These are phyloP conservation scores for Hyles euphorbiae DNA, from an alignment of 1,140 invertebrate species.

Conservation along the genomic window DNA sequence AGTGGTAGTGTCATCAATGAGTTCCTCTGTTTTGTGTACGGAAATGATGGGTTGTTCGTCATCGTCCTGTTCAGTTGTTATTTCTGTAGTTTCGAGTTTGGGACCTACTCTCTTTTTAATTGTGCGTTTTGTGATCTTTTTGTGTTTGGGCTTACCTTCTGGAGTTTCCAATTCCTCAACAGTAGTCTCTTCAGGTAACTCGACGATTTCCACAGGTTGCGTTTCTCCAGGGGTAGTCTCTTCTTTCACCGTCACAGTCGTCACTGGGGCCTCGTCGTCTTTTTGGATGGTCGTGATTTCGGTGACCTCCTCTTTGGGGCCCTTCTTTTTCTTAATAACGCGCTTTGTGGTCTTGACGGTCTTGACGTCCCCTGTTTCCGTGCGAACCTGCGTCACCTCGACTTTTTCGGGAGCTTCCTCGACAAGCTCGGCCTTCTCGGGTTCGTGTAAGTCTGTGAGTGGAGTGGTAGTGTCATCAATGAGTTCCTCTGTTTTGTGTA, in stretches of 20 bases:
- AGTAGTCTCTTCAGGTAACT: slow-evolving; percentile 50
- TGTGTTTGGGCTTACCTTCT: slow-evolving; percentile 40
- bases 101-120: slow-evolving; percentile 15
- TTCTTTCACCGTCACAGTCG: background rate
- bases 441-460: background rate
- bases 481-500: slow-evolving; percentile 5
- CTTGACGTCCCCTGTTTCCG: background rate
- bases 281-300: background rate
- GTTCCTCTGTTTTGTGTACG: slow-evolving; percentile 28
- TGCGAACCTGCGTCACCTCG: background rate
- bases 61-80: slow-evolving; percentile 38
- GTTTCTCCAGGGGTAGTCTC: background rate
- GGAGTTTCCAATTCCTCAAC: slow-evolving; percentile 21
- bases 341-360: slow-evolving; percentile 5
- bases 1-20: slow-evolving; percentile 19
- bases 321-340: background rate
- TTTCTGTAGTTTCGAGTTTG: slow-evolving; percentile 28
- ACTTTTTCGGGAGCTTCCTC: slow-evolving; percentile 4
- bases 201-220: slow-evolving; percentile 21
- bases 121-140: slow-evolving; percentile 47
- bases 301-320: background rate
- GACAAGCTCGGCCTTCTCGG: background rate
- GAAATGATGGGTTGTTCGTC: slow-evolving; percentile 34
- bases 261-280: background rate
- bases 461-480: slow-evolving; percentile 3